phyloP scores from a whole-genome alignment of 2,888 invertebrate species.

The Ferrisia virgata region DNA sequence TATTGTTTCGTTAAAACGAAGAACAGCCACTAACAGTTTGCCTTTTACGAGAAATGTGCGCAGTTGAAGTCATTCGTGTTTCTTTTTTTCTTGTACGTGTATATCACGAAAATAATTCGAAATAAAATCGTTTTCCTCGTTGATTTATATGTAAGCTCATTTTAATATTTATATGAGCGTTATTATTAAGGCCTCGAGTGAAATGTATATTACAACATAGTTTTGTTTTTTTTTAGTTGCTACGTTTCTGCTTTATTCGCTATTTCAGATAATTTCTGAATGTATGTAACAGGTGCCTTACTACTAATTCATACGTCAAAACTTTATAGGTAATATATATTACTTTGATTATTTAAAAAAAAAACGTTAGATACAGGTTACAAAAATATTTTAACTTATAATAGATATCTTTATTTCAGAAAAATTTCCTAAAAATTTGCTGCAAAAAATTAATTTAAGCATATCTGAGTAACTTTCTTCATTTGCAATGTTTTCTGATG shows the following conservation, averaged over 20 bases:
- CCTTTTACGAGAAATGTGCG: not conserved
- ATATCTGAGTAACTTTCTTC: no score
- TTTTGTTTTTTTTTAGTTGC: not conserved
- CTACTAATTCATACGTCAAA: no score
- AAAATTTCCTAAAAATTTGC: not conserved
- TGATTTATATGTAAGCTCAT: not conserved
- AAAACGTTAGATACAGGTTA: no score
- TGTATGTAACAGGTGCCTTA: not conserved
- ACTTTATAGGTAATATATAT: no score
- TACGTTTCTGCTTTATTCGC: not conserved
- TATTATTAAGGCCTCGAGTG: not conserved
- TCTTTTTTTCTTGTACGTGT: not conserved
- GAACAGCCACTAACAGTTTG: not conserved
- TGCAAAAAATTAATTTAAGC: not conserved
- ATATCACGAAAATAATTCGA: constrained; percentile 8
- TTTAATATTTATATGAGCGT: not conserved
- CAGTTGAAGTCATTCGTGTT: not conserved
- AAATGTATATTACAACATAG: not conserved
- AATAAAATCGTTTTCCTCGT: not conserved
- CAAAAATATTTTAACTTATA: not conserved
- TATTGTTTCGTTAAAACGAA: not conserved
- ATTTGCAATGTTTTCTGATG: no score
- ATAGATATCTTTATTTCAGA: not conserved
- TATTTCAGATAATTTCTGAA: not conserved
- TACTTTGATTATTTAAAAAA: no score